Evolutionary conservation across 2,797 vertebrate genomes (phyloP), one percentile per base, ranked within the genome.

Genomic region (Caiman crocodilus): DNA sequence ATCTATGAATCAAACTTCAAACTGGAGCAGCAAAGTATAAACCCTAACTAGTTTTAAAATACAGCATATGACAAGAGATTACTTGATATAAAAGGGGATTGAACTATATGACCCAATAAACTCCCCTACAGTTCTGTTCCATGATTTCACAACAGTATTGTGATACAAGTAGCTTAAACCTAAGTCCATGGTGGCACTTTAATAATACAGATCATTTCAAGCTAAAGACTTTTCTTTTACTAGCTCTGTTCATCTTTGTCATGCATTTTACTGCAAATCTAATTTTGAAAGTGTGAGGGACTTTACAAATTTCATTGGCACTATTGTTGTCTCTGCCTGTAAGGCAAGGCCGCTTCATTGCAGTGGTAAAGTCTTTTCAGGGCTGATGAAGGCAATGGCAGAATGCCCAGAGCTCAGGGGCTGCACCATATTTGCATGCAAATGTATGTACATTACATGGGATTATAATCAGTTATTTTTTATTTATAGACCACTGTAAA

Each of bases 361-460:
- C 82, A 85, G 58, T 13, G 55, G 42, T 59, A 30, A 87, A 94
- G 77, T 79, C 58, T 87, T 82, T 67, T 79, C 16, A 84, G 78
- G 32, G 56, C 65, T 77, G 32, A 75, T 65, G 75, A 88, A 86
- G 83, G 42, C 35, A 89, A 79, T 90, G 94, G 92, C 90, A 82
- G 23, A 28, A 75, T 95, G 89, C 94, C 93, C 94, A 94, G 92
- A 95, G 82, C 60, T 92, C 30, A 85, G 93, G 42, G 7, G 25
- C 79, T 64, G 90, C 30, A 61, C 32, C 67, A 90, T 84, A 94
- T 94, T 94, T 96, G 86, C 93, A 91, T 91, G 87, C 10, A 94
- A 93, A 92, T 89, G 91, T 69, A 78, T 50, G 87, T 18, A 58
- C 88, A 87, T 73, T 93, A 23, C 50, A 13, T 63, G 83, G 82